Evolutionary conservation across 2,113 vertebrate genomes (phyloP), one percentile per base, ranked within the genome.

Genomic region (Tricholaema leucomelas): DNA sequence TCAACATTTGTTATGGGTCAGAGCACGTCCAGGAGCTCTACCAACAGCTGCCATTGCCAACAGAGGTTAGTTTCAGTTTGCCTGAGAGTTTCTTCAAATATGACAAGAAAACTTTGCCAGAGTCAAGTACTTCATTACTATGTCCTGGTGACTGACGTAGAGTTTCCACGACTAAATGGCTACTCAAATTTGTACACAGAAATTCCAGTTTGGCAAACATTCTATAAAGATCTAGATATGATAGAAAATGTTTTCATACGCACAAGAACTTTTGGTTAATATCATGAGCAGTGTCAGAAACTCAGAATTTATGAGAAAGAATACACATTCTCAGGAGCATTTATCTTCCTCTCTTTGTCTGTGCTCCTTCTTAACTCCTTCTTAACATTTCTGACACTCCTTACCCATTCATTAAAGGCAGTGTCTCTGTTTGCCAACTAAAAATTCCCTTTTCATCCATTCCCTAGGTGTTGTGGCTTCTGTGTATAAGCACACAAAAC

Each of bases 101-200:
- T 33, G 19, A 38, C 38, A 86, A 33, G 46, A 92, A 36, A 78
- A 69, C 36, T 76, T 94, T 56, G 14, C 15, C 40, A 81, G 46
- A 93, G 55, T 33, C 33, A 73, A 61, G 23, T 4, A 15, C 30
- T 82, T 79, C 81, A 71, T 72, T 88, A 50, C 21, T 65, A 33
- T 78, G 40, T 92, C 74, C 27, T 79, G 81, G 52, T 56, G 84
- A 90, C 54, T n/a, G 20, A 82, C 50, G 60, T 1, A 70, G 40
- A 63, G 66, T 76, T 93, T 88, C 64, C 55, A 38, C 70, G n/a
- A 81, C 87, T 87, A 93, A 93, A 87, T 69, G 38, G 72, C 27
- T 88, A 91, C 93, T 88, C 71, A 69, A 73, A 90, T 55, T 72
- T 79, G 64, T 84, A 84, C 44, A 63, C 44, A 76, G 58, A 90